Base-by-base conservation (phyloP, 2,113 vertebrate genomes). In the Pseudorhombus dupliciocellatus region DNA sequence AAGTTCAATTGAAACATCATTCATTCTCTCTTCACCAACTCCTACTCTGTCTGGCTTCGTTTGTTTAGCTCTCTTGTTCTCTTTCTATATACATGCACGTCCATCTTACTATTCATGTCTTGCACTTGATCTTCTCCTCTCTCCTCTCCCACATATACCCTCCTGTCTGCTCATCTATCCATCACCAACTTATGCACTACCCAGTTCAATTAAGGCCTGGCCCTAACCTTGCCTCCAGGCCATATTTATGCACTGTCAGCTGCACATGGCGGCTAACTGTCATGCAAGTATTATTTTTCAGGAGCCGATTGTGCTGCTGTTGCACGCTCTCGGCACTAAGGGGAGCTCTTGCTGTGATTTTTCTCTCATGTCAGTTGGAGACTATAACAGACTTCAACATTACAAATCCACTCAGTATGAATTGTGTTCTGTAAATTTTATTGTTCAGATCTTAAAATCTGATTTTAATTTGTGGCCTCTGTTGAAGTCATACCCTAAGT, bases 201-300 rank as follows among this genome's bases (percentile, higher is more conserved):
- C 83, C 70, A 79, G 79, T 85, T 90, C 81, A 90, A 84, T 89
- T 87, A 89, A 76, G 75, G 71, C 63, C 42, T 59, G 67, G 72
- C 80, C 73, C 79, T 89, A 88, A 89, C 87, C 90, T 92, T 90
- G 90, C 85, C 86, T 85, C 79, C 63, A 70, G 86, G 70, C 80
- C 79, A 82, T 91, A 87, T 90, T 88, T 89, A 91, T 92, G 87
- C 87, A 87, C 81, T 67, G 84, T 89, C 87, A 84, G 79, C 75
- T 54, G 76, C 70, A 89, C 77, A 81, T 78, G 68, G 77, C 78
- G 28, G 86, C 79, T 86, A 84, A 85, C 84, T 89, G 87, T 88
- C 88, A 84, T 88, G 72, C 84, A 87, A 85, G 77, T 81, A 73
- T 89, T 87, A 84, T 88, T 87, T 87, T 89, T 86, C 62, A 87